Evolutionary conservation across 2,797 vertebrate species (phyloP), one percentile per base, ranked within the genome.

Genomic region (Enteromius thamalakanensis): DNA sequence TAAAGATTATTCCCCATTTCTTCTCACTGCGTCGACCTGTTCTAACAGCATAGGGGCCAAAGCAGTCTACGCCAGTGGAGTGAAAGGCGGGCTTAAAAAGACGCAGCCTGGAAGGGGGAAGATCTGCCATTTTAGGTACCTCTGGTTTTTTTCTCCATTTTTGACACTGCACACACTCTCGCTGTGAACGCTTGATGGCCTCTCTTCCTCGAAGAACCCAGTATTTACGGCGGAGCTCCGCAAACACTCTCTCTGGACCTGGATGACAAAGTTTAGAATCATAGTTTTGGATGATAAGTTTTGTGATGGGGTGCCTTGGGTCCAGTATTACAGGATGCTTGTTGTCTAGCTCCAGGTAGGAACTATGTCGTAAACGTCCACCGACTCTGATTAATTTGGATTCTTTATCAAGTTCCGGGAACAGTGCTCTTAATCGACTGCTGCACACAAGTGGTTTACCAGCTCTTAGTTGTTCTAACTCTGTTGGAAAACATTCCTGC

Each of bases 261-360:
- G 37, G 21, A 69, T 68, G 65, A n/a, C 65, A 40, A n/a, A 68
- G 37, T 68, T 68, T 42, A 2, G 67, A 68, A 12, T 68, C 67
- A 15, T 23, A 69, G 3, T 6, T 69, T 45, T 45, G 40, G 11
- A 69, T 45, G 10, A 70, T 26, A 15, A 45, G n/a, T 45, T 70
- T 26, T 15, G 40, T 70, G 68, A 70, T 15, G 3, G 11, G 6
- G 2, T 45, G 40, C 6, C 6, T 26, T 23, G 21, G 37, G 8
- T 69, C 37, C 67, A 69, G 40, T 69, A 69, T 1, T 1, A 70
- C 45, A 26, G n/a, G n/a, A n/a, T 70, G 37, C 11, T 23, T 45
- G 37, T 45, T 69, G 37, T 69, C 37, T n/a, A 40, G 11, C 21
- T 23, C 21, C 2, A 69, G 21, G 37, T 45, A 23, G 0, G 6